Percentiles rank a stretch among this genome's conserved stretches.
Evolutionary conservation across 2,888 invertebrate species (phyloP).

Genomic region (Torymus texanus): DNA sequence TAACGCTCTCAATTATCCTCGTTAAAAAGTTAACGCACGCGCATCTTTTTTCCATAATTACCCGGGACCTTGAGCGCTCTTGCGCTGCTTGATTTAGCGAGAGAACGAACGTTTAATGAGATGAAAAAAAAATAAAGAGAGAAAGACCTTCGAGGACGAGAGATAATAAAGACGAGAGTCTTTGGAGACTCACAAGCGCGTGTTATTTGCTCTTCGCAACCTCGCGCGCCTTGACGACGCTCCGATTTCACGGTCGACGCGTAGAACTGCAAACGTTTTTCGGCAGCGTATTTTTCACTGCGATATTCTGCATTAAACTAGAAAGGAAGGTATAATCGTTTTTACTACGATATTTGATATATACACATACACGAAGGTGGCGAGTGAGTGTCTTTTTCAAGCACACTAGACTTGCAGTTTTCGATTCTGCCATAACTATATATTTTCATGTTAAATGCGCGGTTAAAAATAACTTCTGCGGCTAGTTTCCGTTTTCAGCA

Average conservation of each 20-base stretch:
- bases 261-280: too few relatives aligned
- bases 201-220: slow-evolving; percentile 20
- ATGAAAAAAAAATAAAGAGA: slow-evolving; percentile 20
- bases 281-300: too few relatives aligned
- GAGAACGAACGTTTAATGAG: slow-evolving; percentile 42
- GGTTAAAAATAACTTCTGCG: too few relatives aligned
- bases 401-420: background rate
- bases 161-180: slow-evolving; percentile 46
- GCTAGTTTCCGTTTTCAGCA: background rate
- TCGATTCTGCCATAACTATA: too few relatives aligned
- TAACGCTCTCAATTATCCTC: slow-evolving; percentile 40
- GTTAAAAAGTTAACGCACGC: slow-evolving; percentile 42
- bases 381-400: background rate
- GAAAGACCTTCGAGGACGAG: slow-evolving; percentile 34
- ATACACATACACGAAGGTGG: slow-evolving; percentile 19
- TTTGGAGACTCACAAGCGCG: slow-evolving; percentile 4
- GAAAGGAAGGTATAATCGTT: too few relatives aligned
- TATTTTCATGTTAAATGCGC: too few relatives aligned
- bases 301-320: too few relatives aligned
- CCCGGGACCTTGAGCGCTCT: slow-evolving; percentile 37
- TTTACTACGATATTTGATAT: too few relatives aligned
- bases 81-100: slow-evolving; percentile 35
- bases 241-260: too few relatives aligned
- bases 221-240: background rate
- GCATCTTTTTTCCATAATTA: slow-evolving; percentile 31